phyloP scores from a whole-genome alignment of 2,797 vertebrate genomes.

The Tokudaia muenninki region DNA sequence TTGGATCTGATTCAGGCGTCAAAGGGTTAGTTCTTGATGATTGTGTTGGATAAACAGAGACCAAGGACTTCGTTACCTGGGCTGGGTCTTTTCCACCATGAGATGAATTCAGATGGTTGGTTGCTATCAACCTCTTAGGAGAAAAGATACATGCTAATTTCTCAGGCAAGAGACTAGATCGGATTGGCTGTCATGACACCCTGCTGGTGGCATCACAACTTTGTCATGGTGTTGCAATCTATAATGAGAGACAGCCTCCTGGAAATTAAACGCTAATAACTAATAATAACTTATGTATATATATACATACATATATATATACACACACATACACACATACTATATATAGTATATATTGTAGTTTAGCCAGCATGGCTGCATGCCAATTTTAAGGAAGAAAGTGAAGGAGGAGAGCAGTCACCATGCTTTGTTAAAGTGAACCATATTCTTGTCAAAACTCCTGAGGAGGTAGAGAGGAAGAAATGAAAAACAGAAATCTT shows the following conservation, averaged over 20 bases:
- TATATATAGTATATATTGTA: too few species aligned
- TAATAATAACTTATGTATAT: neutral
- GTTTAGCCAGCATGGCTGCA: neutral
- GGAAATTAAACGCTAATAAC: neutral
- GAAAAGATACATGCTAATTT: neutral
- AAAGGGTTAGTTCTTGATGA: conserved; percentile 29
- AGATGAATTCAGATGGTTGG: neutral
- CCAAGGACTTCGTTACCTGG: neutral
- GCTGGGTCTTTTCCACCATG: neutral
- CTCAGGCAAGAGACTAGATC: neutral
- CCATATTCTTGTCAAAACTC: neutral
- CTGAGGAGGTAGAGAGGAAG: neutral
- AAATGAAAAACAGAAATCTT: neutral
- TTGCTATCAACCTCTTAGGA: neutral
- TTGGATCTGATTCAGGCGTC: conserved; percentile 5
- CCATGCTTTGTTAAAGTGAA: neutral
- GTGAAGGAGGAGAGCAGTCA: neutral
- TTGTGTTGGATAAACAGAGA: neutral
- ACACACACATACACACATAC: too few species aligned
- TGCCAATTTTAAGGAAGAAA: neutral
- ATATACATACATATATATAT: too few species aligned
- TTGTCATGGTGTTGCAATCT: neutral
- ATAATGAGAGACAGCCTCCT: neutral
- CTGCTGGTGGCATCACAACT: neutral
- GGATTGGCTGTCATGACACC: neutral